Evolutionary conservation across 2,797 vertebrate genomes (phyloP).

Genomic region (Neopelma chrysocephalum): DNA sequence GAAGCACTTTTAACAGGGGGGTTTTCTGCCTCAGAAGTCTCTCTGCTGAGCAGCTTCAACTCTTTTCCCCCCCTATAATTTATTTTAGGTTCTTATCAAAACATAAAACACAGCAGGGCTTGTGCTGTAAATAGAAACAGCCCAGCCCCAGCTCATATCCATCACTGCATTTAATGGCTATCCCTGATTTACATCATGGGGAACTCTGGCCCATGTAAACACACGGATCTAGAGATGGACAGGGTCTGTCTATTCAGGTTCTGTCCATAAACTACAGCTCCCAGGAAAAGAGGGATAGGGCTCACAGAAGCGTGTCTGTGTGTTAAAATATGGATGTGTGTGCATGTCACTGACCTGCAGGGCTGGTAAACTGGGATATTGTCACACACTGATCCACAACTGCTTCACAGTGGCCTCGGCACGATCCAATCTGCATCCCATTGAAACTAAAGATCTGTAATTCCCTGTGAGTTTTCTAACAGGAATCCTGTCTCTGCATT

Average conservation of each 20-base stretch:
- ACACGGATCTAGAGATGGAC: background rate
- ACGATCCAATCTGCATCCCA: background rate
- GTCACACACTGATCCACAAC: background rate
- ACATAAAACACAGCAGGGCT: slow-evolving; percentile 25
- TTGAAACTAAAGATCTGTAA: background rate
- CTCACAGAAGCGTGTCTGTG: background rate
- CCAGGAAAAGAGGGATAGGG: background rate
- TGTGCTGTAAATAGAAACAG: slow-evolving; percentile 47
- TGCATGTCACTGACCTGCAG: background rate
- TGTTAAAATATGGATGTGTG: background rate
- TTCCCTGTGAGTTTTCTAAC: background rate
- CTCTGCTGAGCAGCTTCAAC: background rate
- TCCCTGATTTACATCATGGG: background rate
- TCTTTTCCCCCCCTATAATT: background rate
- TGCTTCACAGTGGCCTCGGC: background rate
- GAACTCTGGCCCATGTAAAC: background rate
- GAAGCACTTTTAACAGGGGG: background rate
- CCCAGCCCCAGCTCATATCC: background rate
- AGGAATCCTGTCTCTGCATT: background rate
- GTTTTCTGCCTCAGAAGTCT: slow-evolving; percentile 5
- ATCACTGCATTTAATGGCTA: background rate
- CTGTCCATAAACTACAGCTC: background rate
- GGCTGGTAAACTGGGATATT: background rate
- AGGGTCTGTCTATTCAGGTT: background rate
- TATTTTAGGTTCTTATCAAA: slow-evolving; percentile 51